Conservation (phyloP, 92 coral and sea anemone species). For the Siderastrea radians region DNA sequence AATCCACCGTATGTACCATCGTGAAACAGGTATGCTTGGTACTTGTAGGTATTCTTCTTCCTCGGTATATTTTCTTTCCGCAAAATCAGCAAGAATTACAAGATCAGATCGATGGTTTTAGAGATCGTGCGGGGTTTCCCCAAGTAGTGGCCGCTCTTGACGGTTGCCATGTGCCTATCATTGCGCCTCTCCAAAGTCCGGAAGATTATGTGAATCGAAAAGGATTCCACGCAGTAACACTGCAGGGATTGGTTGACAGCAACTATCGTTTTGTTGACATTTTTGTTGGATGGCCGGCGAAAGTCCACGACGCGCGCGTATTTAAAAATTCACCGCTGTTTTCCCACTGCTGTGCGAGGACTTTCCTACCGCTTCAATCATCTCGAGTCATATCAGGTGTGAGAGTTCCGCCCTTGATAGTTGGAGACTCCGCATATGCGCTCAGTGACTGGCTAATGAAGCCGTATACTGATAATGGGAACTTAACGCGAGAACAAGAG, state of each 20-base stretch:
- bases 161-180: too few species aligned
- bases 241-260: too few species aligned
- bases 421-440: conserved; percentile 43
- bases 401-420: conserved; percentile 43
- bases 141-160: too few species aligned
- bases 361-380: conserved; percentile 12
- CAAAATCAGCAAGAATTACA: conserved; percentile 6
- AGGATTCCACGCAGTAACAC: too few species aligned
- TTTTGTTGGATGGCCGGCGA: too few species aligned
- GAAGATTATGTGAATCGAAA: too few species aligned
- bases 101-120: conserved; percentile 36
- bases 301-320: too few species aligned
- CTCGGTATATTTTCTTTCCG: conserved; percentile 30
- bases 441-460: conserved; percentile 51
- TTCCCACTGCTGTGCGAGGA: too few species aligned
- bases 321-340: too few species aligned
- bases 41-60: conserved; percentile 32
- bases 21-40: conserved; percentile 41
- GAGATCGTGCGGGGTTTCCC: conserved; percentile 4
- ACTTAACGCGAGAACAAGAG: conserved; percentile 9
- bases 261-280: too few species aligned
- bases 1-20: conserved; percentile 55
- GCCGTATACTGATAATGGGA: conserved; percentile 33
- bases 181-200: too few species aligned
- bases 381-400: conserved; percentile 15